Base-by-base conservation (phyloP, 2,113 vertebrate genomes). In the Odontophorus gujanensis region DNA sequence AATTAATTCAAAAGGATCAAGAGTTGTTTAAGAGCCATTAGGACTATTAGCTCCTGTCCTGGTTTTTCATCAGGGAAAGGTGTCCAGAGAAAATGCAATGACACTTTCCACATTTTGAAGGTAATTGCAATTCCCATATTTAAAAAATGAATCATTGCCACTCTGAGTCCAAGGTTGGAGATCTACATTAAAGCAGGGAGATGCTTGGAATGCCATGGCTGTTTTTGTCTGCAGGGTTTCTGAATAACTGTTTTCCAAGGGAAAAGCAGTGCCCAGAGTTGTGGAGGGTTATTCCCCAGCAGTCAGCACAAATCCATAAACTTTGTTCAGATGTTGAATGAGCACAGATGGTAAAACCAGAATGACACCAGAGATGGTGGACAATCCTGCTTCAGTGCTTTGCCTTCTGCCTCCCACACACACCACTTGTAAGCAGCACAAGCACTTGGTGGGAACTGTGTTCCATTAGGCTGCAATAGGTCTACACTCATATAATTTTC, bases 1-100 rank as follows among this genome's bases (percentile, higher is more conserved):
- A 90, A 85, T 93, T 92, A 87, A 73, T 89, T 92, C 57, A 81
- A 76, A 85, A 83, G 21, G 12, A 73, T 85, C 58, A 62, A 86
- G 43, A 87, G 38, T 16, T 74, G 73, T 91, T 93, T 88, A 87
- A 76, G 76, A 85, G 55, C 81, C 65, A 13, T 93, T 93, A 89
- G 20, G 34, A 59, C 90, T 93, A 78, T 93, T 90, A 82, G 40
- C 75, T 50, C 26, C 7, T 38, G 51, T 42, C 18, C 22, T 74
- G 28, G 0, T 75, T 95, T 91, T 75, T 36, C 19, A 72, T 59
- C 32, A 75, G 30, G 18, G 32, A 80, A 92, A 73, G 48, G 4
- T 30, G 9, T 67, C 51, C 75, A 81, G 71, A 57, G 57, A 85
- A 93, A 94, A 92, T 66, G 75, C 83, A 89, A 71, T 78, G 18